Percentiles rank a stretch among this genome's conserved stretches.
Evolutionary conservation across 2,888 invertebrate genomes (phyloP).

Genomic region (Stenodema calcarata): DNA sequence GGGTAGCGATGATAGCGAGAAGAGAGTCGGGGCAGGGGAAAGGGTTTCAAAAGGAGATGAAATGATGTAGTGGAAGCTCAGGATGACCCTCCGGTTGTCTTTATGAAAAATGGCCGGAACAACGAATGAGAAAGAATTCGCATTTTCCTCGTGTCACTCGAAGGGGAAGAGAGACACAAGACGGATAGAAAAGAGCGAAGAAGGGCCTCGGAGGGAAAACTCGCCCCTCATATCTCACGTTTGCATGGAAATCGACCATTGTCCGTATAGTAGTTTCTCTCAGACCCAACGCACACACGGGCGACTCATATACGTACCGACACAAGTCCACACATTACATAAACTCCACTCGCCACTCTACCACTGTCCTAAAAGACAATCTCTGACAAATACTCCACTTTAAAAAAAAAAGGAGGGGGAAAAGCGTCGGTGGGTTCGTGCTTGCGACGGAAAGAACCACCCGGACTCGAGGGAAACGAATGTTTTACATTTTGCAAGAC

Average conservation of each 20-base stretch:
- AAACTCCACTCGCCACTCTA: background rate
- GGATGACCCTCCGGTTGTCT: conserved; percentile 9
- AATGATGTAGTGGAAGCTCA: conserved; percentile 4
- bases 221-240: conserved; percentile 13
- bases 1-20: background rate
- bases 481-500: background rate
- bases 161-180: background rate
- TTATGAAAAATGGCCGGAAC: conserved; percentile 33
- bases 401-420: background rate
- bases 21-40: background rate
- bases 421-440: background rate
- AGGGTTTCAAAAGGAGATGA: background rate
- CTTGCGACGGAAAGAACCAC: background rate
- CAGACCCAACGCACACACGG: background rate
- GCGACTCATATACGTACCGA: background rate
- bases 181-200: background rate
- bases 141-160: background rate
- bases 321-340: background rate
- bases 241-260: conserved; percentile 31
- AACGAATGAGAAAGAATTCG: conserved; percentile 1
- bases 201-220: background rate
- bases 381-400: background rate
- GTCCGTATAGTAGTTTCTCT: background rate
- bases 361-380: background rate
- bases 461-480: background rate